Conservation (phyloP, 2,888 invertebrate genomes). For the Tridacna gigas region DNA sequence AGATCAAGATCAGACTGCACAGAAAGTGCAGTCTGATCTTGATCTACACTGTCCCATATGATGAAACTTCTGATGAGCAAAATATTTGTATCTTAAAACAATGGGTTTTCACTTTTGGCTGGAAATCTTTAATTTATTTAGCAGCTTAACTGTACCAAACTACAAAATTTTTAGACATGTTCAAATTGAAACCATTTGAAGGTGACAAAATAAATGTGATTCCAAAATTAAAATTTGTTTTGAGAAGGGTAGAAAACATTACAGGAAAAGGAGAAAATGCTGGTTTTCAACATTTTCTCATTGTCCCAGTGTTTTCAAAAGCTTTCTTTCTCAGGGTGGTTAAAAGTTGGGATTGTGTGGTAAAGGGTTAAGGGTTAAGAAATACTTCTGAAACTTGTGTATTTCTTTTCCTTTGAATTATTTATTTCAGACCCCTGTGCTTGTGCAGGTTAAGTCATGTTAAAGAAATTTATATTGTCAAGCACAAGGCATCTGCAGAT, state of each 20-base stretch:
- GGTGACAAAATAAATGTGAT: too few species aligned
- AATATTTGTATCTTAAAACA: too few species aligned
- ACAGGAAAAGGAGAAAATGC: neutral
- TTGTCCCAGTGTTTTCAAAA: neutral
- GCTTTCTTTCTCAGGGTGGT: neutral
- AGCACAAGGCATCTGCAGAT: neutral
- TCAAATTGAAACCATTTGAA: too few species aligned
- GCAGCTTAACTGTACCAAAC: too few species aligned
- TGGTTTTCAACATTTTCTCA: neutral
- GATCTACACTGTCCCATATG: too few species aligned
- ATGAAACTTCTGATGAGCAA: too few species aligned
- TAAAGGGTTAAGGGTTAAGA: neutral
- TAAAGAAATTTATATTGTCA: conserved; percentile 11
- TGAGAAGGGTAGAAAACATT: neutral
- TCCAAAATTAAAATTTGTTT: too few species aligned
- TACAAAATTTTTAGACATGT: too few species aligned
- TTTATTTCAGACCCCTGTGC: neutral
- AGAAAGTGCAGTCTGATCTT: too few species aligned
- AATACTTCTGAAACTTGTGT: neutral
- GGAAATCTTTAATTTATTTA: too few species aligned
- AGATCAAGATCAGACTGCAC: too few species aligned
- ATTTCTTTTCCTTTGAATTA: conserved; percentile 9
- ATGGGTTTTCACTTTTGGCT: too few species aligned
- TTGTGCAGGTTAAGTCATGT: conserved; percentile 13
- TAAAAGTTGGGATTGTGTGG: neutral